A percentile compares a stretch with the other conserved stretches of the same genome.
Conservation (phyloP, 2,113 vertebrate genomes). For the Lethenteron camtschaticum region DNA sequence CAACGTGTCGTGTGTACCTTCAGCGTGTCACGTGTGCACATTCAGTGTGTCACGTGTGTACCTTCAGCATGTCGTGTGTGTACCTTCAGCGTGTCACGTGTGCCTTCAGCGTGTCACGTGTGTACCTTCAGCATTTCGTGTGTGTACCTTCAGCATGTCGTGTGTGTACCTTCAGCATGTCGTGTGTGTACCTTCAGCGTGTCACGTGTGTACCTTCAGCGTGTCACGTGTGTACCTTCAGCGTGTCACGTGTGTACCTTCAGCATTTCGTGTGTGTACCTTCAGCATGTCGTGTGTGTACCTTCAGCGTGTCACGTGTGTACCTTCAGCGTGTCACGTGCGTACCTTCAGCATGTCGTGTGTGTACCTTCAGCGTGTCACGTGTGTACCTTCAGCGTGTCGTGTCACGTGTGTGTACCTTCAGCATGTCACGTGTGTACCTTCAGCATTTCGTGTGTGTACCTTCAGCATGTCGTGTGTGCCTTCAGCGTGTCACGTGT, state of each 20-base stretch:
- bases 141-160: too few species aligned
- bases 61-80: slow-evolving; percentile 47
- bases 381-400: slow-evolving; percentile 44
- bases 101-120: too few species aligned
- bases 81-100: too few species aligned
- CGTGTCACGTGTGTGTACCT: slow-evolving; percentile 9
- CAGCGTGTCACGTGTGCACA: too few species aligned
- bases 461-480: slow-evolving; percentile 13
- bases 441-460: slow-evolving; percentile 15
- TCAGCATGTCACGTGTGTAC: background rate
- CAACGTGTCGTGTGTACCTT: slow-evolving; percentile 32
- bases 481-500: too few species aligned
- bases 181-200: too few species aligned
- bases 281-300: slow-evolving; percentile 14
- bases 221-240: slow-evolving; percentile 27
- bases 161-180: too few species aligned
- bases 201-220: background rate
- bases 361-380: slow-evolving; percentile 20
- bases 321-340: slow-evolving; percentile 12
- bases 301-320: slow-evolving; percentile 47
- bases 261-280: slow-evolving; percentile 40
- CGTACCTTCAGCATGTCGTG: slow-evolving; percentile 48
- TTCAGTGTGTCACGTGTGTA: slow-evolving; percentile 14
- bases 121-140: too few species aligned
- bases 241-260: slow-evolving; percentile 27